phyloP scores from a whole-genome alignment of 2,797 vertebrate genomes.

The Myripristis jacobus region DNA sequence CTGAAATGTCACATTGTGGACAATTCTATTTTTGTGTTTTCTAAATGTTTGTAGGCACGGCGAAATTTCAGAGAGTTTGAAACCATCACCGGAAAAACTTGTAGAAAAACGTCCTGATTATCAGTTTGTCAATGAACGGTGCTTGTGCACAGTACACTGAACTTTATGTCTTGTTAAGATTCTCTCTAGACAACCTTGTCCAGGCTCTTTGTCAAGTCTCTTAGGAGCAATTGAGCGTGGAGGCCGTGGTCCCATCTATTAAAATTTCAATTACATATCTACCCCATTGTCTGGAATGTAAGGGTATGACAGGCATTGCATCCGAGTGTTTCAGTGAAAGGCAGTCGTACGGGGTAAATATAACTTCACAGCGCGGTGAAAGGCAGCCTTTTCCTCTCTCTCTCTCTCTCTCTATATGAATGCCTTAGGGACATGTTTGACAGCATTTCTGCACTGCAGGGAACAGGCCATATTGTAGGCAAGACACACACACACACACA shows the following conservation, averaged over 20 bases:
- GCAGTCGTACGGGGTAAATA: slow-evolving; percentile 29
- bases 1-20: no score
- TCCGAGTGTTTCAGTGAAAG: slow-evolving; percentile 49
- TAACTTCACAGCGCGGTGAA: slow-evolving; percentile 41
- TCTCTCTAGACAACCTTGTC: slow-evolving; percentile 35
- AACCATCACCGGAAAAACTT: no score
- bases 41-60: no score
- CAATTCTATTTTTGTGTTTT: no score
- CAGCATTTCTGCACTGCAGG: slow-evolving; percentile 47
- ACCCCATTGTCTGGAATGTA: slow-evolving; percentile 20
- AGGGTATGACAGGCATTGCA: slow-evolving; percentile 20
- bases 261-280: slow-evolving; percentile 65
- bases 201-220: slow-evolving; percentile 38
- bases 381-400: slow-evolving; percentile 41
- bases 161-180: slow-evolving; percentile 24
- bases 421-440: slow-evolving; percentile 47
- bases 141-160: not conserved
- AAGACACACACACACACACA: slow-evolving; percentile 8
- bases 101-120: slow-evolving; percentile 16
- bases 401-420: slow-evolving; percentile 40
- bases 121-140: not conserved
- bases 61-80: no score
- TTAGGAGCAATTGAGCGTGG: slow-evolving; percentile 39
- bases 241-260: slow-evolving; percentile 57
- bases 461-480: slow-evolving; percentile 34